Evolutionary conservation across 2,888 invertebrate genomes (phyloP).

Genomic region (Pherbina coryleti): DNA sequence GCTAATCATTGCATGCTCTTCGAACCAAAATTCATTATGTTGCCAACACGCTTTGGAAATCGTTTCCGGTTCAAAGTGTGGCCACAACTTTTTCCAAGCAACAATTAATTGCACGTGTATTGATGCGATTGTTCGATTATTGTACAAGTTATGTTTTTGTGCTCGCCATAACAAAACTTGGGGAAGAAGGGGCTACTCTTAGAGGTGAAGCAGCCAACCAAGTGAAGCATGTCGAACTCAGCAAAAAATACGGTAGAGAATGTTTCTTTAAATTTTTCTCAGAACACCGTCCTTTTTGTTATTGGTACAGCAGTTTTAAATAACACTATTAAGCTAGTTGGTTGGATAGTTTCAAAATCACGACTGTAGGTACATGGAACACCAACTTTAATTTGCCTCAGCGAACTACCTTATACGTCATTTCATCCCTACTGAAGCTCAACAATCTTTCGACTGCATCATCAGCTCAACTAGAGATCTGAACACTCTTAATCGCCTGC

Average conservation of each 20-base stretch:
- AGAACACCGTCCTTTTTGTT: no score
- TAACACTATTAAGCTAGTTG: background rate
- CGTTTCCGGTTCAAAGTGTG: slow-evolving; percentile 12
- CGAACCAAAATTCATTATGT: background rate
- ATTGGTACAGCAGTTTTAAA: background rate
- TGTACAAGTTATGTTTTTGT: slow-evolving; percentile 1
- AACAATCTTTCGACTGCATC: background rate
- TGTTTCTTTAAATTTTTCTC: no score
- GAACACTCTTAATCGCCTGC: slow-evolving; percentile 4
- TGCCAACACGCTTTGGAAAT: background rate
- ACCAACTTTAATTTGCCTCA: background rate
- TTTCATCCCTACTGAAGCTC: background rate
- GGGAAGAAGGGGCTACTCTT: no score
- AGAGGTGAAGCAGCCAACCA: background rate
- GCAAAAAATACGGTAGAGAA: no score
- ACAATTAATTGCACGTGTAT: slow-evolving; percentile 17
- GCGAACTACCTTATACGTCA: no score
- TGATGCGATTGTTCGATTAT: slow-evolving; percentile 2
- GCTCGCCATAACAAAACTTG: background rate
- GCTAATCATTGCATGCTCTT: background rate
- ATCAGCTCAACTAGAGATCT: background rate
- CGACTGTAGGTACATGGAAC: background rate
- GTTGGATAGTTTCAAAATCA: background rate
- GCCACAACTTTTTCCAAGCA: background rate
- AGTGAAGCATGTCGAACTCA: background rate